Base-by-base conservation (phyloP, 1,140 invertebrate species). In the Zaprionus africanus region DNA sequence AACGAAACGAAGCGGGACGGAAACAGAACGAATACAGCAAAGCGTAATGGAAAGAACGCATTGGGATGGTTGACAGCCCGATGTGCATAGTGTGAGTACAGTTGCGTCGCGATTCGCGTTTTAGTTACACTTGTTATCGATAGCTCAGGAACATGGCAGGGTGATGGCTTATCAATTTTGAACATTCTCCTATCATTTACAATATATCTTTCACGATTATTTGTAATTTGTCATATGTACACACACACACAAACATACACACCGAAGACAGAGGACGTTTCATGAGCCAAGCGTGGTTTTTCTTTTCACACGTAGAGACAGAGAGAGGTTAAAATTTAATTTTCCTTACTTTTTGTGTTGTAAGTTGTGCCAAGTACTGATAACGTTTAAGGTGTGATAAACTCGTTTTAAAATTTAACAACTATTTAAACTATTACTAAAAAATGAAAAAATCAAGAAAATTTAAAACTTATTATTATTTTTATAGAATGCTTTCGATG, bases 291-390 rank as follows among this genome's bases (percentile, higher is more conserved):
- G 43, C 57, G 31, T 31, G 24, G 6, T 76, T 66, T 58, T 65
- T 71, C 31, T 66, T 72, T 73, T 57, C 56, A 65, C 53, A 77
- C 59, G 65, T 62, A 74, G 49, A 43, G 26, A 57, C 11, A 58
- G 26, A 34, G 28, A 38, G 61, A 72, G 67, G 78, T 75, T 81
- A 67, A 69, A 81, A 67, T 81, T 78, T 53, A 76, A 84, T 66
- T 81, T 62, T 63, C 68, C 60, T 73, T 73, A 90, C 85, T 90
- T 90, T 90, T 90, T 90, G 75, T 91, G 90, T 91, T 90, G 84
- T 91, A 84, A 91, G 85, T 87, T 86, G 85, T 91, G 90, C 90
- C 90, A 91, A 91, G 90, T 91, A 91, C 90, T 91, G 90, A 91
- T 90, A 85, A 91, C 91, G 82, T 87, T 91, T 90, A 91, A 91